A percentile compares a stretch with the other conserved stretches of the same genome.
Evolutionary conservation across 2,797 vertebrate genomes (phyloP).

Genomic region (Otus scops): DNA sequence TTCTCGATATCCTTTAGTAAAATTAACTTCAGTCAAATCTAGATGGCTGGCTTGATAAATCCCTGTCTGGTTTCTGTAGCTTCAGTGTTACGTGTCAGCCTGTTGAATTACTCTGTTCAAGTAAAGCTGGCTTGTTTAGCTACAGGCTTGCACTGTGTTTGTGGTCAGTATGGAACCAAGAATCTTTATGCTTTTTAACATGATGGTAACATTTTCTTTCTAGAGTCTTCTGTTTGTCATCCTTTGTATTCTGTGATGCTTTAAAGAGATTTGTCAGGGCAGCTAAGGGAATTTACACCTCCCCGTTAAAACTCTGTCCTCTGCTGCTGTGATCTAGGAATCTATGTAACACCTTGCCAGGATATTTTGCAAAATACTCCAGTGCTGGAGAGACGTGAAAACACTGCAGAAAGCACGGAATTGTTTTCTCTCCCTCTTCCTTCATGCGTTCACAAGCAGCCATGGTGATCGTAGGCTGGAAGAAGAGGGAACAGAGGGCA

Average conservation of each 20-base stretch:
- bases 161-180: background rate
- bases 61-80: background rate
- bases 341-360: background rate
- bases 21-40: background rate
- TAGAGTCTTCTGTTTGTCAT: background rate
- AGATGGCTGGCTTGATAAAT: background rate
- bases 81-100: background rate
- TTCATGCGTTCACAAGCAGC: background rate
- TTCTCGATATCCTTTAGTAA: background rate
- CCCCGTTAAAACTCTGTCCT: background rate
- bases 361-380: background rate
- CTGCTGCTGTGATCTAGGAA: background rate
- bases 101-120: background rate
- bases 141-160: background rate
- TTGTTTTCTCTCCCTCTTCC: background rate
- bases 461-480: background rate
- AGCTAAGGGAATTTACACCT: background rate
- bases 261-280: background rate
- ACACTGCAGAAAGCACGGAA: background rate
- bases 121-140: background rate
- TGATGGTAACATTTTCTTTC: background rate
- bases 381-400: background rate
- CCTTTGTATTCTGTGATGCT: background rate
- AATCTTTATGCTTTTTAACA: background rate
- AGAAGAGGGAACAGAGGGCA: background rate